Evolutionary conservation across 2,888 invertebrate genomes (phyloP), one percentile per base, ranked within the genome.

Genomic region (Conus canariensis): DNA sequence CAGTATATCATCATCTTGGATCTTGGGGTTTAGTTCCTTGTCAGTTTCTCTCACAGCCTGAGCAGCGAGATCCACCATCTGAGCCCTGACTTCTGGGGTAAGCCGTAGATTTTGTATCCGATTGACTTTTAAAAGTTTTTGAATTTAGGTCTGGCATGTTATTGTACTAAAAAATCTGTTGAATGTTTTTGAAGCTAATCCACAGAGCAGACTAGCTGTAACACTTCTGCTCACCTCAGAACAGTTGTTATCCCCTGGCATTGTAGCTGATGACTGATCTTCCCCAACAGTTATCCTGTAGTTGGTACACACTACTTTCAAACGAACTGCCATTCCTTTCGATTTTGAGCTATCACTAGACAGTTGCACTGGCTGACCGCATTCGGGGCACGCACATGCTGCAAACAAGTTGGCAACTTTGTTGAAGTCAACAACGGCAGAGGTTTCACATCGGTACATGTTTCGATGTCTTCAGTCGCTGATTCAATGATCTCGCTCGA

Each of bases 1-100:
- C 19, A 22, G 58, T 12, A 89, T 70, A 22, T 60, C 70, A 30
- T 45, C 85, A 67, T 89, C 85, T 88, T 25, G 9, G 10, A 80
- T 45, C 10, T 45, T 80, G 8, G 80, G 80, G 10, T 30, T 10
- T 30, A 80, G 25, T 25, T 80, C 80, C 45, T 80, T 80, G 80
- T 30, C 30, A 80, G 45, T 9, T 45, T 80, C 80, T 45, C 80
- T 80, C 1, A 80, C 80, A 14, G 80, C 80, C 16, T 80, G 80
- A 12, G 74, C 74, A 74, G 74, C 74, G 3, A 74, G 74, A 74
- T 74, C 74, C 16, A 74, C 74, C 74, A 45, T 80, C 30, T 80
- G 30, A 45, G 25, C 30, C 45, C 16, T 80, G 25, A 80, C 12
- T 30, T 45, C 45, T 14, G 80, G 80, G 10, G 80, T 80, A 30